Evolutionary conservation across 2,797 vertebrate species (phyloP).

Genomic region (Chloroceryle amazona): DNA sequence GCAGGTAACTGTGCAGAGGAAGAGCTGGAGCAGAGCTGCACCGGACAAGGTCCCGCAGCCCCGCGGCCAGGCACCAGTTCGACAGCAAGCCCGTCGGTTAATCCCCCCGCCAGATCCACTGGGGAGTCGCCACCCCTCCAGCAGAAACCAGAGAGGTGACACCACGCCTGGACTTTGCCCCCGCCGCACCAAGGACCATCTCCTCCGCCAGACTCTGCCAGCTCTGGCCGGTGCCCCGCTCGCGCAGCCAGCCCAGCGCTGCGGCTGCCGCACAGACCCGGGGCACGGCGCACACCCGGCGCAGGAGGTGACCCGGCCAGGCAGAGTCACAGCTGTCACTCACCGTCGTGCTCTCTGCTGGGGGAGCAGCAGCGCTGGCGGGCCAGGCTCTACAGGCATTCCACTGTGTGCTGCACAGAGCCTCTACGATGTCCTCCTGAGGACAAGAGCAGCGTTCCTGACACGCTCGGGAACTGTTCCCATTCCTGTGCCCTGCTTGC

Average conservation of each 20-base stretch:
- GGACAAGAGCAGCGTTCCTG: not conserved
- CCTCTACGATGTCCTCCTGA: not conserved
- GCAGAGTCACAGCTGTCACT: not conserved
- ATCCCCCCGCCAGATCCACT: accelerated
- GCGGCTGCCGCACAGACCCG: not conserved
- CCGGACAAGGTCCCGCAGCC: accelerated
- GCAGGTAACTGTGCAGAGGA: not conserved
- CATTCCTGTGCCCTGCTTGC: not conserved
- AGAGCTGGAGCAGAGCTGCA: not conserved
- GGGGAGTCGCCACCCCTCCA: accelerated
- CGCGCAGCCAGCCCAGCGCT: accelerated
- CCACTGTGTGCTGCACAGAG: not conserved
- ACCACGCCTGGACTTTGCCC: not conserved
- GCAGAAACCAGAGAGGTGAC: not conserved
- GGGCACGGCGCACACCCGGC: not conserved
- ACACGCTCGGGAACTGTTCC: not conserved
- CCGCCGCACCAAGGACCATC: not conserved
- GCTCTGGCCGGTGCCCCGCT: accelerated
- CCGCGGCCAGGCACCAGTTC: accelerated
- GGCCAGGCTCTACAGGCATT: not conserved
- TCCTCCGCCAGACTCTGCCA: accelerated
- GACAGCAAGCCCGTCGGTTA: accelerated
- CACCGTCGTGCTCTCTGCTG: not conserved
- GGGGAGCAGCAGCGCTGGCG: not conserved
- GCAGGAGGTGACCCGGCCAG: accelerated